Base-by-base conservation (phyloP, 2,113 vertebrate species). In the Ageneiosus marmoratus region DNA sequence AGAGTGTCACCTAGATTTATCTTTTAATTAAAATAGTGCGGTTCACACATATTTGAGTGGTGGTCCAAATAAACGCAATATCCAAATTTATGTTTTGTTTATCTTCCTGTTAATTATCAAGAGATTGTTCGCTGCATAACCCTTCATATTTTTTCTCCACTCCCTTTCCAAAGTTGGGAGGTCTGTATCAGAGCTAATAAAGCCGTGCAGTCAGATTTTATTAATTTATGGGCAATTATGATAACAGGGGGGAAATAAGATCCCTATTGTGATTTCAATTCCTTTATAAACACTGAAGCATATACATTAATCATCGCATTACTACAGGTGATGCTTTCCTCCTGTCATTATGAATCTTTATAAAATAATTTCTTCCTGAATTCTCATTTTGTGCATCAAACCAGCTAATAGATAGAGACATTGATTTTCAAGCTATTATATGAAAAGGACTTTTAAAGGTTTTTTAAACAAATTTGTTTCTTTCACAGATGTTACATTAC, bases 71-170 rank as follows among this genome's bases (percentile, higher is more conserved):
- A 99, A 98, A 98, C 94, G 96, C 98, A 98, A 97, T 97, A 98
- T 96, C 96, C 95, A 96, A 98, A 99, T 99, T 98, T 99, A 99
- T 99, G 98, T 97, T 95, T 99, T 99, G 98, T 99, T 99, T 99
- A 97, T 98, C 97, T 97, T 97, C 95, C 95, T 96, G 96, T 98
- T 99, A 99, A 99, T 99, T 99, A 98, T 97, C 95, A 92, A 95
- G 97, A 98, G 97, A 99, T 98, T 98, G 97, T 98, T 97, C 95
- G 90, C 91, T 94, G 95, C 95, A 96, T 96, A 95, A 95, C 94
- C 88, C 89, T 92, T 91, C 90, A 92, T 90, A 91, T 92, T 87
- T 91, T 41, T 83, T 81, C 79, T 86, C 84, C 81, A 86, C 75
- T 87, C 72, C 95, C 94, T 94, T 95, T 95, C 95, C 94, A 95